Evolutionary conservation across 2,888 invertebrate genomes (phyloP).

Genomic region (Notocelia uddmanniana): DNA sequence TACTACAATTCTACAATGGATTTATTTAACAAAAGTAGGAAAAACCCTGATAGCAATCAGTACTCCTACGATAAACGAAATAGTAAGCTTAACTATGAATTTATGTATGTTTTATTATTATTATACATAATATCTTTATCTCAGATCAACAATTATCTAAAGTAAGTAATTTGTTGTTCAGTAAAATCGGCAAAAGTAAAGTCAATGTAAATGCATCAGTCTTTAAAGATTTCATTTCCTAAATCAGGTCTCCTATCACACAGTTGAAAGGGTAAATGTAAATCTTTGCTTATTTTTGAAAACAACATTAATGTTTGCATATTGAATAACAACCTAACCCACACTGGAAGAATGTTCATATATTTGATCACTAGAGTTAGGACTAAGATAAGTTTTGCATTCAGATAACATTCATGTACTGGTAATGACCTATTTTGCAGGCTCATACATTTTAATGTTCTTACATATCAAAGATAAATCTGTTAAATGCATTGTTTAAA

Average conservation of each 20-base stretch:
- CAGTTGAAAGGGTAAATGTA: slow-evolving; percentile 48
- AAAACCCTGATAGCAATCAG: slow-evolving; percentile 27
- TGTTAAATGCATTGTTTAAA: slow-evolving; percentile 10
- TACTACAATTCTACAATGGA: slow-evolving; percentile 37
- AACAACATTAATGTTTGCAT: background rate
- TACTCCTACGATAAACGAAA: slow-evolving; percentile 25
- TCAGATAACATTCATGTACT: slow-evolving; percentile 22
- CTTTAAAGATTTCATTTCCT: slow-evolving; percentile 57
- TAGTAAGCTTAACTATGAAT: slow-evolving; percentile 16
- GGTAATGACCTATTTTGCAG: slow-evolving; percentile 32
- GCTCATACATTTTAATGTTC: slow-evolving; percentile 12
- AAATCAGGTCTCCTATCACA: slow-evolving; percentile 47
- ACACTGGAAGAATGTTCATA: slow-evolving; percentile 54
- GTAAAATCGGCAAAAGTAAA: slow-evolving; percentile 57
- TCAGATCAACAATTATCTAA: slow-evolving; percentile 59
- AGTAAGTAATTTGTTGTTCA: slow-evolving; percentile 51
- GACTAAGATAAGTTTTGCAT: slow-evolving; percentile 9
- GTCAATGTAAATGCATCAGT: slow-evolving; percentile 75
- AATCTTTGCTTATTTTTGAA: slow-evolving; percentile 38
- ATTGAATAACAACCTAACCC: slow-evolving; percentile 46
- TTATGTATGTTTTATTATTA: slow-evolving; percentile 26
- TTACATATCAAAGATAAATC: background rate
- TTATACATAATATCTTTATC: slow-evolving; percentile 52
- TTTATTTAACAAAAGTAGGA: slow-evolving; percentile 27
- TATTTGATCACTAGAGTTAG: slow-evolving; percentile 33